Evolutionary conservation across 2,888 invertebrate species (phyloP), one percentile per base, ranked within the genome.

Genomic region (Caenorhabditis sinica): DNA sequence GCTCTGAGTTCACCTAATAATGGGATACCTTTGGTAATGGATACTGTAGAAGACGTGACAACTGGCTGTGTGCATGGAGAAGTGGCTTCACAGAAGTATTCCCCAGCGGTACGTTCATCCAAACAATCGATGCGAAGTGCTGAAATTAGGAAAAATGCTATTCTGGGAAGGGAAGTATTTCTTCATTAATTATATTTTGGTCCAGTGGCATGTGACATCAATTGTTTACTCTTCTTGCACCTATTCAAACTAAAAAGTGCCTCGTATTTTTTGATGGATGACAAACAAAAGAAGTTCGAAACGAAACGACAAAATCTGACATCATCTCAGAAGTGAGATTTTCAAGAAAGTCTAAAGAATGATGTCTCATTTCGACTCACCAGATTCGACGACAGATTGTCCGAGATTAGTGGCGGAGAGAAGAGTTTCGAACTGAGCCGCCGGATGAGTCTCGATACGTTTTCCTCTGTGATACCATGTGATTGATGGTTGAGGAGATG

Each of bases 41-140:
- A 43, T 13, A 84, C 80, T 3, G 30, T 49, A 6, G 85, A 76
- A 9, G 81, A 69, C 11, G 83, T 71, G 58, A 82, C 84, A 25
- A 86, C 83, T 17, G 83, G 68, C 53, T 76, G 76, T 13, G 83
- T 69, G 45, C 87, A 87, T 20, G 85, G 85, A 5, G 82, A 82
- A 23, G 79, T 82, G 6, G 87, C 87, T 65, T 83, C 86, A 53
- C 87, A 87, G 63, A 82, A 79, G 43, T 87, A 87, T 36, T 87
- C 86, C 11, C 87, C 87, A 23, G 76, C 71, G 8, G 87, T 82
- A n/a, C 79, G 68, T 51, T 81, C 72, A 56, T 86, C 85, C 51
- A 82, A 60, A 63, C 87, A 87, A 20, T 81, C 81, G 53, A 87
- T 80, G 28, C 80, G 74, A 28, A 73, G 61, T 4, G 68, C 87